Conservation (phyloP, 1,140 invertebrate species). For the Augochlora pura region DNA sequence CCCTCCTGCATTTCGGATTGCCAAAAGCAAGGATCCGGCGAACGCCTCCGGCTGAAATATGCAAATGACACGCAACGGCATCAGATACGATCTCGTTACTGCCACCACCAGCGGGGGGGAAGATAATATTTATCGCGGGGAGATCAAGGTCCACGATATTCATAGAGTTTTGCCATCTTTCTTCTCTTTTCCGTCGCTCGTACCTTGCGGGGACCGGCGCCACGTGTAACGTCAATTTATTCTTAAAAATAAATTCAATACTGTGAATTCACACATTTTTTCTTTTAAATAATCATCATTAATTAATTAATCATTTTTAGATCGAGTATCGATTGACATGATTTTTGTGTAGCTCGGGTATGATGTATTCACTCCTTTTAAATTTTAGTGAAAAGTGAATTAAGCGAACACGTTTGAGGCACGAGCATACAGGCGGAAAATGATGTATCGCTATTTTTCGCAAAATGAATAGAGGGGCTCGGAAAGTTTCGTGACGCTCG, state of each 20-base stretch:
- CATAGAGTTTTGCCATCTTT: neutral
- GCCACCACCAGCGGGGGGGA: conserved; percentile 30
- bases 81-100: conserved; percentile 73
- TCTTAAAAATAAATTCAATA: too few relatives aligned
- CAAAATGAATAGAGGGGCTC: conserved; percentile 15
- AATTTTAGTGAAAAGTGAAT: neutral
- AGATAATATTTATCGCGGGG: conserved; percentile 55
- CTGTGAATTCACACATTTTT: too few relatives aligned
- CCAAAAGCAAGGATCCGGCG: conserved; percentile 65
- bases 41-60: conserved; percentile 71
- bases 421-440: neutral
- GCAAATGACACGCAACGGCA: conserved; percentile 74
- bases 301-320: too few relatives aligned
- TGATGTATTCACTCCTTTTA: too few relatives aligned
- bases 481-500: conserved; percentile 15
- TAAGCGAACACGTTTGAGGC: neutral
- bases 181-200: neutral
- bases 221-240: neutral
- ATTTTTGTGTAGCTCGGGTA: too few relatives aligned
- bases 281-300: too few relatives aligned
- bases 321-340: too few relatives aligned
- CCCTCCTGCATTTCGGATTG: conserved; percentile 49
- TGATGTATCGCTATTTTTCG: conserved; percentile 1
- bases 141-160: conserved; percentile 40
- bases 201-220: neutral